Conservation (phyloP, 2,888 invertebrate genomes). For the Temnothorax ravouxi region DNA sequence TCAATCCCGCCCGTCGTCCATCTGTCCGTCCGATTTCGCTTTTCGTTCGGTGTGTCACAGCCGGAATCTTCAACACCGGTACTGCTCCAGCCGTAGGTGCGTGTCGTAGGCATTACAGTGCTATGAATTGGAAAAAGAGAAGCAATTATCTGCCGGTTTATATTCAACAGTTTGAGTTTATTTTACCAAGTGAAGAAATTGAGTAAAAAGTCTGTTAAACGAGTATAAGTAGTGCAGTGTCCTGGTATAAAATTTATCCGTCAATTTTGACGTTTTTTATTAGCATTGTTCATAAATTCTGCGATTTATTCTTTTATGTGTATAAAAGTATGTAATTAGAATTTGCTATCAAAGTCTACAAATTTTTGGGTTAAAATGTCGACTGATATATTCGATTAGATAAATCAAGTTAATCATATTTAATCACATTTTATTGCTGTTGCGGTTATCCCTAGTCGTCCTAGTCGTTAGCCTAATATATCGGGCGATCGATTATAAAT, state of each 20-base stretch:
- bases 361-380: neutral
- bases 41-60: slow-evolving; percentile 18
- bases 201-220: neutral
- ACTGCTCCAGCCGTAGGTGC: neutral
- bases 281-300: neutral
- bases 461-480: slow-evolving; percentile 34
- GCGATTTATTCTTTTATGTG: neutral
- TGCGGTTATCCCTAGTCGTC: neutral
- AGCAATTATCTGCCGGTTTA: neutral
- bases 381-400: neutral
- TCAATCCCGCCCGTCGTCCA: slow-evolving; percentile 58
- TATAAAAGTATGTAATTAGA: neutral
- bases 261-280: neutral
- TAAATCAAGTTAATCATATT: slow-evolving; percentile 10
- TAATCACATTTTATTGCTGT: slow-evolving; percentile 2
- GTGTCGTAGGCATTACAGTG: neutral
- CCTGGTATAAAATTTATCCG: neutral
- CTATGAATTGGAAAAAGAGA: neutral
- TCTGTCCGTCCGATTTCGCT: slow-evolving; percentile 33
- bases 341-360: neutral
- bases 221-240: neutral
- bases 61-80: neutral
- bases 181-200: neutral
- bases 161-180: neutral
- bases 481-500: slow-evolving; percentile 39